Conservation (phyloP, 2,888 invertebrate genomes). For the Oxystoma pomonae region DNA sequence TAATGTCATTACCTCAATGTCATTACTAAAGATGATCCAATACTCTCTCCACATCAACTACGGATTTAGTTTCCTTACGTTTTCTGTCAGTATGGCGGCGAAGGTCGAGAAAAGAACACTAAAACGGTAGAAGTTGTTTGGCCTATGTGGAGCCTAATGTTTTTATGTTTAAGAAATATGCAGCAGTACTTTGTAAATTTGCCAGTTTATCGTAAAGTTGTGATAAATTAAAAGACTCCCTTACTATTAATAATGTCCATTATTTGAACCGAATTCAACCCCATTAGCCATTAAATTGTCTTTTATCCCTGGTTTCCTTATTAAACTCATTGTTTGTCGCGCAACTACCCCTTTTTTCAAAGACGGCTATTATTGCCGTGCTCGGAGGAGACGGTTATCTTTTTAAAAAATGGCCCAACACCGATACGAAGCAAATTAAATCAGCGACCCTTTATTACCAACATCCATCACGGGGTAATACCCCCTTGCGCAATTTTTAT, state of each 20-base stretch:
- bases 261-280: neutral
- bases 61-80: too few species aligned
- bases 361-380: neutral
- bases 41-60: too few species aligned
- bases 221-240: too few species aligned
- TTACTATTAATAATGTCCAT: neutral
- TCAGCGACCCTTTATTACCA: conserved; percentile 22
- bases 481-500: neutral
- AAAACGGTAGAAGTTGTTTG: too few species aligned
- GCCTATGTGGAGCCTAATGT: too few species aligned
- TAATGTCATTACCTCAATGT: too few species aligned
- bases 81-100: too few species aligned
- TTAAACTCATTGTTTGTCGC: neutral
- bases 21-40: too few species aligned
- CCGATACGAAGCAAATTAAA: conserved; percentile 26
- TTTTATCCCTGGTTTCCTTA: neutral
- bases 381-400: neutral
- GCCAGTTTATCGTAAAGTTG: too few species aligned
- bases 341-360: neutral
- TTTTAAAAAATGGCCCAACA: conserved; percentile 23
- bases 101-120: too few species aligned
- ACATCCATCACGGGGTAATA: conserved; percentile 16
- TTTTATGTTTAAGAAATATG: too few species aligned
- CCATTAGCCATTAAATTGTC: neutral
- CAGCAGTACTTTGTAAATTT: too few species aligned